Evolutionary conservation across 1,140 invertebrate species (phyloP).

Genomic region (Calephelis virginiensis): DNA sequence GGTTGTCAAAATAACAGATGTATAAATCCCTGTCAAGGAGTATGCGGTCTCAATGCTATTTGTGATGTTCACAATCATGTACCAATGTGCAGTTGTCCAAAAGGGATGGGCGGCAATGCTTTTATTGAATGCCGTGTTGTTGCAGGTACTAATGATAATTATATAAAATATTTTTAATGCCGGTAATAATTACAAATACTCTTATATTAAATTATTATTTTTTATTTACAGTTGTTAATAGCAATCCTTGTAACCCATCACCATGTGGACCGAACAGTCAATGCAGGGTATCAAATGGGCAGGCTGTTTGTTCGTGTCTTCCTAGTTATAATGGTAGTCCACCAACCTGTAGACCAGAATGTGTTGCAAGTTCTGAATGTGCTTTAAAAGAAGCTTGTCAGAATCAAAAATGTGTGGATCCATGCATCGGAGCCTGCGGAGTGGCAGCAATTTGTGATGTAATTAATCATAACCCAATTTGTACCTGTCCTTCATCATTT

Average conservation of each 20-base stretch:
- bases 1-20: slow-evolving; percentile 88
- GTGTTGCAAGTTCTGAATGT: slow-evolving; percentile 83
- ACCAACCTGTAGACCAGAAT: slow-evolving; percentile 83
- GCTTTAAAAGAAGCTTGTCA: slow-evolving; percentile 82
- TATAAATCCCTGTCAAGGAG: slow-evolving; percentile 87
- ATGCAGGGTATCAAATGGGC: slow-evolving; percentile 80
- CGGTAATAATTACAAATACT: no score
- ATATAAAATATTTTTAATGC: no score
- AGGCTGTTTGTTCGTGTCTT: slow-evolving; percentile 81
- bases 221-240: slow-evolving; percentile 39
- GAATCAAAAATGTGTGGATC: slow-evolving; percentile 85
- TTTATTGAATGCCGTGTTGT: slow-evolving; percentile 82
- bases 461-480: slow-evolving; percentile 89
- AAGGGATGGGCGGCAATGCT: slow-evolving; percentile 87
- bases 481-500: slow-evolving; percentile 85
- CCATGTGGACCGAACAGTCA: slow-evolving; percentile 83
- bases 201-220: not conserved
- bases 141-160: slow-evolving; percentile 38
- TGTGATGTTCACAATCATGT: slow-evolving; percentile 91
- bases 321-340: slow-evolving; percentile 80
- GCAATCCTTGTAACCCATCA: slow-evolving; percentile 82
- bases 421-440: slow-evolving; percentile 87
- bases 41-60: slow-evolving; percentile 85
- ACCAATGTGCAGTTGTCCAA: slow-evolving; percentile 84
- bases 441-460: slow-evolving; percentile 87